A percentile compares a stretch with the other conserved stretches of the same genome.
Conservation (phyloP, 2,888 invertebrate genomes). For the Heliconius charithonia region DNA sequence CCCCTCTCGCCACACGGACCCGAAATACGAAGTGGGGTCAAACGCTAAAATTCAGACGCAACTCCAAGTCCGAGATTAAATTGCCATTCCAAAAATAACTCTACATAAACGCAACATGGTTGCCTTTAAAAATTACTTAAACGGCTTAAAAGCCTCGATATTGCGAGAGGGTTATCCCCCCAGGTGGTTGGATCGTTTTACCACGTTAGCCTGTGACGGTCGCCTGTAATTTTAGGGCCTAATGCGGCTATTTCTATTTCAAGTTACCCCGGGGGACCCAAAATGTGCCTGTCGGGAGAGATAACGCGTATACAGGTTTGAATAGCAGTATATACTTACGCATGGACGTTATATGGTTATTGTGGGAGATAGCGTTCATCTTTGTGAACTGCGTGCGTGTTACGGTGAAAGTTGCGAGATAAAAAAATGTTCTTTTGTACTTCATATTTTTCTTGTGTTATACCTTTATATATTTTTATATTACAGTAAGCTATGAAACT, state of each 20-base stretch:
- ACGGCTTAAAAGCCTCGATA: slow-evolving; percentile 50
- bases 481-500: slow-evolving; percentile 15
- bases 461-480: neutral
- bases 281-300: slow-evolving; percentile 76
- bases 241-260: slow-evolving; percentile 84
- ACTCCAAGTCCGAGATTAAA: slow-evolving; percentile 54
- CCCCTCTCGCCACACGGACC: slow-evolving; percentile 63
- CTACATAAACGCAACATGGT: slow-evolving; percentile 45
- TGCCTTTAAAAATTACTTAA: slow-evolving; percentile 42
- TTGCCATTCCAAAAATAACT: slow-evolving; percentile 44
- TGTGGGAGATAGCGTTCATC: slow-evolving; percentile 26
- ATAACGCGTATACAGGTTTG: slow-evolving; percentile 60
- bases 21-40: slow-evolving; percentile 81
- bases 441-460: neutral
- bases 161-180: slow-evolving; percentile 68
- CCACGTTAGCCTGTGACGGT: slow-evolving; percentile 83
- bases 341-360: slow-evolving; percentile 42
- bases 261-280: slow-evolving; percentile 77
- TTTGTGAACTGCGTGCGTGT: slow-evolving; percentile 37
- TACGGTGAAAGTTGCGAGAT: slow-evolving; percentile 30
- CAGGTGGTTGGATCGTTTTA: slow-evolving; percentile 81
- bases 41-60: slow-evolving; percentile 68
- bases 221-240: slow-evolving; percentile 82
- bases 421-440: slow-evolving; percentile 30
- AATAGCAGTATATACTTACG: slow-evolving; percentile 38